These are phyloP conservation scores for Muntiacus reevesi DNA, from an alignment of 2,113 vertebrate genomes.

Conservation along the genomic window DNA sequence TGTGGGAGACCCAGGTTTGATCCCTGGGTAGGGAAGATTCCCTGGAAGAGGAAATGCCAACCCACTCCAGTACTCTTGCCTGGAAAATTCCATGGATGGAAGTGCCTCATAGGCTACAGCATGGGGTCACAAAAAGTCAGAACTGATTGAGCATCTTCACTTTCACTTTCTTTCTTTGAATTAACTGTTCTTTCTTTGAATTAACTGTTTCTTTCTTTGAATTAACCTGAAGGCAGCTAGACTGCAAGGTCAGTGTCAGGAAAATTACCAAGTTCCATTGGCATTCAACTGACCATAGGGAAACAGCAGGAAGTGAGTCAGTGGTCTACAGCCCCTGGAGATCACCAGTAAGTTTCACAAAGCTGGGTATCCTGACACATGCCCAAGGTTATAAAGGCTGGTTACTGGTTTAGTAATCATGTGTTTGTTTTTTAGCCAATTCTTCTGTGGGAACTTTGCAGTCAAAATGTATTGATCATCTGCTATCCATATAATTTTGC, in stretches of 20 bases:
- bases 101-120: not conserved
- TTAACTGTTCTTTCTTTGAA: not conserved
- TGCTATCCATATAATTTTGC: not conserved
- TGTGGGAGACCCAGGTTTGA: fast-evolving
- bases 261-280: not conserved
- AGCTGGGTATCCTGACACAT: not conserved
- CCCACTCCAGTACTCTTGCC: not conserved
- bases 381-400: not conserved
- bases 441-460: not conserved
- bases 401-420: not conserved
- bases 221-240: not conserved
- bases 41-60: not conserved
- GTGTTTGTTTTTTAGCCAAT: not conserved
- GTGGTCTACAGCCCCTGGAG: not conserved
- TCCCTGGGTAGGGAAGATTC: not conserved
- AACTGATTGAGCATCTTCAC: not conserved
- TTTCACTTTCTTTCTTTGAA: not conserved
- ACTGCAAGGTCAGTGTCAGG: not conserved
- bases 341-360: not conserved
- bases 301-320: not conserved
- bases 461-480: not conserved
- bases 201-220: not conserved
- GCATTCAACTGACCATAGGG: not conserved
- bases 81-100: not conserved
- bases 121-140: not conserved